phyloP scores from a whole-genome alignment of 2,797 vertebrate species.

The Spea hammondii region DNA sequence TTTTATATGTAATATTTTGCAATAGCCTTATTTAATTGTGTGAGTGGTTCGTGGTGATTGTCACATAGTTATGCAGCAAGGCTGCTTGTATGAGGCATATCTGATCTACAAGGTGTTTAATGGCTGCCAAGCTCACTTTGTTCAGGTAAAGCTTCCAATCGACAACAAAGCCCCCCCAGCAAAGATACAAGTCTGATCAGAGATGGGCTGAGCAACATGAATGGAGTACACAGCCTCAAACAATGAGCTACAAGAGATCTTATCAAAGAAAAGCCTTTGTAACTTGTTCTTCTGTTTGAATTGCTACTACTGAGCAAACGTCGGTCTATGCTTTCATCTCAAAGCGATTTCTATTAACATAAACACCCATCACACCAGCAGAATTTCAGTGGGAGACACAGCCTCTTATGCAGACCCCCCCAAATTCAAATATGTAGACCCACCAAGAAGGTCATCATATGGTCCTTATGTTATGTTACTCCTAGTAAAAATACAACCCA shows the following conservation, averaged over 20 bases:
- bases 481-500: too few relatives aligned
- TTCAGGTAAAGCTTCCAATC: constrained; percentile 72
- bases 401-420: background rate
- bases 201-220: constrained; percentile 65
- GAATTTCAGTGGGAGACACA: background rate
- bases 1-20: background rate
- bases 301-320: constrained; percentile 76
- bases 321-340: constrained; percentile 72
- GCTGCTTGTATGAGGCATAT: constrained; percentile 27
- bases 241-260: constrained; percentile 75
- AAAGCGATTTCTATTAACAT: constrained; percentile 64
- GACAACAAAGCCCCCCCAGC: constrained; percentile 73
- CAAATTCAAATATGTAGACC: background rate
- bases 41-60: constrained; percentile 9
- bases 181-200: constrained; percentile 73
- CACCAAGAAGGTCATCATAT: background rate
- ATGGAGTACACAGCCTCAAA: constrained; percentile 68
- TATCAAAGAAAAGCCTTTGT: constrained; percentile 75
- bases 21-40: background rate
- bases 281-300: constrained; percentile 73
- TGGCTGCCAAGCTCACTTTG: constrained; percentile 66
- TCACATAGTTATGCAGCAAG: constrained; percentile 14
- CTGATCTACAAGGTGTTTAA: constrained; percentile 65
- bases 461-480: too few relatives aligned
- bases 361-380: constrained; percentile 39